Base-by-base conservation (phyloP, 2,797 vertebrate species). In the Pelobates cultripes region DNA sequence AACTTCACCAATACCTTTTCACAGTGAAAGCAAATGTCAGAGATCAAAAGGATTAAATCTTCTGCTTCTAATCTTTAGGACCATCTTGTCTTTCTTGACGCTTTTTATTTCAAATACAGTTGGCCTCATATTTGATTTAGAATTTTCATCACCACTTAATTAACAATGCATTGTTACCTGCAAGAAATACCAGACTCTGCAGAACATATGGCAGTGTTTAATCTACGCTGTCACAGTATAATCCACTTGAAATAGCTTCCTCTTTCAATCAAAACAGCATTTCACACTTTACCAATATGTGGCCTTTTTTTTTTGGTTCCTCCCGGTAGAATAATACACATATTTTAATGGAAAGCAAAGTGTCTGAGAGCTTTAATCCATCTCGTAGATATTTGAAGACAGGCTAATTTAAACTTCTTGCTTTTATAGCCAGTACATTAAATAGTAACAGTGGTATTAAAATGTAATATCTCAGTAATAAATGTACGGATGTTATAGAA, bases 281-380 rank as follows among this genome's bases (percentile, higher is more conserved):
- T 94, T 94, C 90, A 93, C 90, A 91, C 91, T 92, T 91, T 91
- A 87, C 88, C 91, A 91, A 90, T 87, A 90, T 86, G 84, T 85
- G 85, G 74, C 76, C 89, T 28, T 28, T 28, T 28, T 28, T 86
- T 57, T 88, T 88, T 28, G 88, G 86, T 89, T 64, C 88, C 78
- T 85, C 87, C 82, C 86, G 86, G 79, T 63, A 75, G 82, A 87
- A 86, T 86, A 89, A 90, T 90, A 89, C 75, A 89, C 87, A 80
- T 87, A 78, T 83, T 67, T 44, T 6, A 2, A 75, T 73, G 78
- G 71, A 89, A 86, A 87, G 84, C 84, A 80, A 86, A 86, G 87
- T 40, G 87, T 71, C 74, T 86, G 86, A 15, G 64, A 80, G 42
- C 80, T 87, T 77, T 1, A 4, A 82, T 63, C 84, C 83, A 78